These are phyloP conservation scores for Heliothis subflexa DNA, from an alignment of 1,140 invertebrate species.

Conservation along the genomic window DNA sequence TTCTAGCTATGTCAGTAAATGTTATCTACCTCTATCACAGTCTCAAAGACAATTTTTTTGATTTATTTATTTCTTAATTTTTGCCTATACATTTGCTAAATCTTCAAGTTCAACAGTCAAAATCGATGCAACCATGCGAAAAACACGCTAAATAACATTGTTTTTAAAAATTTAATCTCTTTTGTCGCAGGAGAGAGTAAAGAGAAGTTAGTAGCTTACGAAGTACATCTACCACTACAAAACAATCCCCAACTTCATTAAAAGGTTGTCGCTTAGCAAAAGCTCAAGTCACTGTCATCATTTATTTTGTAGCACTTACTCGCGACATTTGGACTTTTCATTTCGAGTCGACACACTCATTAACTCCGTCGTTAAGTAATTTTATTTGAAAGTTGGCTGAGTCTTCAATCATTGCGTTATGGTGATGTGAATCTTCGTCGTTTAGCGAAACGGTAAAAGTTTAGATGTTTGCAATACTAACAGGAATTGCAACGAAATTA, in stretches of 20 bases:
- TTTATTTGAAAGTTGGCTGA: constrained; percentile 24
- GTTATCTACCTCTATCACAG: too few species aligned
- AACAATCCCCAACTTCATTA: constrained; percentile 26
- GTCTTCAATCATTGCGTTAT: constrained; percentile 24
- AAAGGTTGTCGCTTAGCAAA: constrained; percentile 60
- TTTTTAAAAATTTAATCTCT: too few species aligned
- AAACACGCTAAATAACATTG: too few species aligned
- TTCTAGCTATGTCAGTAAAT: too few species aligned
- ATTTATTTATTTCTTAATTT: too few species aligned
- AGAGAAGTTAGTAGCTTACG: too few species aligned
- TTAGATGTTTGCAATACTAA: not conserved
- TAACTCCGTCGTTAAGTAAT: constrained; percentile 35
- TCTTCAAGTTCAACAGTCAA: too few species aligned
- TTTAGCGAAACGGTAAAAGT: not conserved
- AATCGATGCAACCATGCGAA: too few species aligned
- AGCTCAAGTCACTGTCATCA: constrained; percentile 59
- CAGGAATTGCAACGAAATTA: too few species aligned
- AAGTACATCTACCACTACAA: constrained; percentile 7
- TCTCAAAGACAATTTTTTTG: too few species aligned
- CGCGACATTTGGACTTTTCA: constrained; percentile 59
- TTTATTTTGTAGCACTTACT: constrained; percentile 54
- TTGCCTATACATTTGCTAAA: too few species aligned
- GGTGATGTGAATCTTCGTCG: not conserved
- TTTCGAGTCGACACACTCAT: constrained; percentile 44
- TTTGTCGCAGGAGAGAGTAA: too few species aligned